Conservation (phyloP, 1,140 invertebrate genomes). For the Megalopta genalis region DNA sequence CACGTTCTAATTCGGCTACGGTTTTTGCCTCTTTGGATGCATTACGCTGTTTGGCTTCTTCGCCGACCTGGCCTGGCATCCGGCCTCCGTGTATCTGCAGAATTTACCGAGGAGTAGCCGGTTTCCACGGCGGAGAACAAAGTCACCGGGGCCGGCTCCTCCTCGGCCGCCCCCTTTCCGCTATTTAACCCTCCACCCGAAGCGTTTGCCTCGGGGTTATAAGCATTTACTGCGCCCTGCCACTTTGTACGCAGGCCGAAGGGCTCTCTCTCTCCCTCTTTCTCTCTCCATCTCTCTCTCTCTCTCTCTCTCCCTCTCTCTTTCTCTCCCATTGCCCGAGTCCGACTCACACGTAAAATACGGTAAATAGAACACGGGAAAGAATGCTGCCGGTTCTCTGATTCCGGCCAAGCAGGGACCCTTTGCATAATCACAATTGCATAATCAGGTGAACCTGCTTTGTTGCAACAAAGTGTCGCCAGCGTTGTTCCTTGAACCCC, state of each 20-base stretch:
- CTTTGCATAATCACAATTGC: constrained; percentile 31
- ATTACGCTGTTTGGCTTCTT: constrained; percentile 61
- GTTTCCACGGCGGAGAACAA: constrained; percentile 37
- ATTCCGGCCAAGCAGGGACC: neutral
- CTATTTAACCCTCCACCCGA: constrained; percentile 52
- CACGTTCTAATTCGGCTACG: constrained; percentile 52
- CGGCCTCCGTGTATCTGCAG: constrained; percentile 29
- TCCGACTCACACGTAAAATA: constrained; percentile 17
- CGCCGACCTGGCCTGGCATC: constrained; percentile 34
- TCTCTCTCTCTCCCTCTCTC: constrained; percentile 1
- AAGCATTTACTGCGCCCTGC: constrained; percentile 36
- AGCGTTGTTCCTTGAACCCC: no score
- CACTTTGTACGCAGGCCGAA: constrained; percentile 7
- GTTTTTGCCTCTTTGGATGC: constrained; percentile 49
- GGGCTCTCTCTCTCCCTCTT: neutral
- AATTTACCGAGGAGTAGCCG: constrained; percentile 49
- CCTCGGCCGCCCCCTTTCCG: constrained; percentile 49
- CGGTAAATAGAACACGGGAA: constrained; percentile 30
- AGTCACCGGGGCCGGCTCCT: constrained; percentile 30
- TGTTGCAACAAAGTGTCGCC: no score
- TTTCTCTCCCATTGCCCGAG: constrained; percentile 6
- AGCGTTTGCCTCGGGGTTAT: constrained; percentile 25
- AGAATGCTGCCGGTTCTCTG: neutral
- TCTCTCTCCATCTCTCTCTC: constrained; percentile 28
- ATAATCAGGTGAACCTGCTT: constrained; percentile 15